A percentile compares a stretch with the other conserved stretches of the same genome.
Evolutionary conservation across 2,888 invertebrate species (phyloP).

Genomic region (Ctena decussata): DNA sequence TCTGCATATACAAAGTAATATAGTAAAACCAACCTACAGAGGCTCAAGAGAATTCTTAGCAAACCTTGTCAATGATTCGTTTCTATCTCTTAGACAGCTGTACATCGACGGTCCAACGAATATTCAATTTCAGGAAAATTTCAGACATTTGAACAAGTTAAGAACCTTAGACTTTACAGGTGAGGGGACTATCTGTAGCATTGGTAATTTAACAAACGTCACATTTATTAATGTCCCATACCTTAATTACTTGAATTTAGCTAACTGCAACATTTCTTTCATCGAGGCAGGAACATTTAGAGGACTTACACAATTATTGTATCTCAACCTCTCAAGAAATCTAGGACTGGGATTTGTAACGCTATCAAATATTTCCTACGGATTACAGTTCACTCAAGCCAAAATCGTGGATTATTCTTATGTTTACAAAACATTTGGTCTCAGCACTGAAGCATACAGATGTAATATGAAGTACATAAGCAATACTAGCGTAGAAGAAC

Average conservation of each 20-base stretch:
- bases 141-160: neutral
- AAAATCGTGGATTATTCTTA: neutral
- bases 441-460: neutral
- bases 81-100: neutral
- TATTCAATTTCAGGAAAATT: neutral
- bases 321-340: neutral
- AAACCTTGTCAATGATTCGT: neutral
- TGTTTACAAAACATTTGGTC: neutral
- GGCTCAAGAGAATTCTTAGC: neutral
- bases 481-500: neutral
- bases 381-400: neutral
- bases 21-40: neutral
- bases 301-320: neutral
- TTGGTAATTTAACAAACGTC: neutral
- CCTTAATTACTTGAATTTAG: neutral
- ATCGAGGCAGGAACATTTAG: neutral
- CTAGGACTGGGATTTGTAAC: neutral
- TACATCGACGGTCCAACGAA: neutral
- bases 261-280: neutral
- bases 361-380: neutral
- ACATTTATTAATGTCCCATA: neutral
- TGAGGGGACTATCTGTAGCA: neutral
- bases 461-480: neutral
- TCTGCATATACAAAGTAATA: neutral
- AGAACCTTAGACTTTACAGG: neutral